These are phyloP conservation scores for Orthosia cruda DNA, from an alignment of 2,888 invertebrate species.

Conservation along the genomic window DNA sequence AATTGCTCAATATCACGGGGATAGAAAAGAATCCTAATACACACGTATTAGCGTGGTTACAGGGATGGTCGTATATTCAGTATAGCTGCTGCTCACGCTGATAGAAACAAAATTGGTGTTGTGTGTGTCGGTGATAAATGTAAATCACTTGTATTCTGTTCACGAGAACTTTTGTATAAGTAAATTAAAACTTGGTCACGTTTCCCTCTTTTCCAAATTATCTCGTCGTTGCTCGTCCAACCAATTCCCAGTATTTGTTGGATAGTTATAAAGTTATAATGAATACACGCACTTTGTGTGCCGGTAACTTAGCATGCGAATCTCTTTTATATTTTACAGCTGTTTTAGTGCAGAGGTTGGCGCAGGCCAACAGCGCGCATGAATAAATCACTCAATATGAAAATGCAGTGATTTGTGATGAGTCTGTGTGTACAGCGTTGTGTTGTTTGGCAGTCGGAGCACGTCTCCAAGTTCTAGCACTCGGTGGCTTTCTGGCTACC, in stretches of 20 bases:
- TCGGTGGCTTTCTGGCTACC: constrained; percentile 62
- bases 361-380: constrained; percentile 47
- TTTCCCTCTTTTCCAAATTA: constrained; percentile 58
- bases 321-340: constrained; percentile 57
- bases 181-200: constrained; percentile 66
- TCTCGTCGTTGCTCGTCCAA: constrained; percentile 51
- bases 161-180: constrained; percentile 51
- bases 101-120: constrained; percentile 33
- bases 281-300: constrained; percentile 64
- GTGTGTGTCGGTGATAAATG: constrained; percentile 51
- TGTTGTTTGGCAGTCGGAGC: constrained; percentile 65
- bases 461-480: constrained; percentile 72
- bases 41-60: constrained; percentile 32
- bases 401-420: constrained; percentile 79
- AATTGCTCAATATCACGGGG: constrained; percentile 59
- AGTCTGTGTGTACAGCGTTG: constrained; percentile 62
- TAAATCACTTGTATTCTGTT: constrained; percentile 59
- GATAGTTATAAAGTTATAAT: constrained; percentile 61
- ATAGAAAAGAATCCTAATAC: constrained; percentile 55
- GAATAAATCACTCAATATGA: constrained; percentile 79
- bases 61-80: not conserved
- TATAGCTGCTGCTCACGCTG: not conserved
- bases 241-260: constrained; percentile 29
- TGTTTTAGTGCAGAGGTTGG: constrained; percentile 60
- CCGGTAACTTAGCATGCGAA: constrained; percentile 55